Evolutionary conservation across 1,140 invertebrate species (phyloP).

Genomic region (Drosophila repletoides): DNA sequence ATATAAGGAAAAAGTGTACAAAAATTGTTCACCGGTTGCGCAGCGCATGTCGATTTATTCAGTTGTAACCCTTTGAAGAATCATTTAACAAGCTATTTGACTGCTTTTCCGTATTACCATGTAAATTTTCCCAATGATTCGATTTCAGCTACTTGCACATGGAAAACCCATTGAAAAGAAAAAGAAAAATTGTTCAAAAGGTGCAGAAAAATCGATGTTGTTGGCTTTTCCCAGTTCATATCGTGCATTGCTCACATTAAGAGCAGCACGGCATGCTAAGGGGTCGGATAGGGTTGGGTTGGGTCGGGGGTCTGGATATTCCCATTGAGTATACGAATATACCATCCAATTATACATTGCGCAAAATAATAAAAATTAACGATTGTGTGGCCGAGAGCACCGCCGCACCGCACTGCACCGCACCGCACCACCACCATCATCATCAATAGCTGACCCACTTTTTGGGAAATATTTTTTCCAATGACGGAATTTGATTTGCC

Average conservation of each 20-base stretch:
- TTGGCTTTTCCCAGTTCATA: conserved; percentile 31
- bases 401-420: too few relatives aligned
- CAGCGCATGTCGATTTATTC: conserved; percentile 16
- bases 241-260: conserved; percentile 45
- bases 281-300: neutral
- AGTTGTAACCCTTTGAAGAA: conserved; percentile 19
- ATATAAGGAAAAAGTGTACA: conserved; percentile 14
- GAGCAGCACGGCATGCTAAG: neutral
- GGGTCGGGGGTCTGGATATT: conserved; percentile 12
- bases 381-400: conserved; percentile 29
- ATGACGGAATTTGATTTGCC: conserved; percentile 28
- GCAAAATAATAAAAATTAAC: conserved; percentile 46
- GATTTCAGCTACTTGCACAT: conserved; percentile 49
- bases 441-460: conserved; percentile 43
- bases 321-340: conserved; percentile 11
- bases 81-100: conserved; percentile 37
- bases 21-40: conserved; percentile 7
- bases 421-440: too few relatives aligned
- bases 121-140: conserved; percentile 69
- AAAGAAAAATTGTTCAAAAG: conserved; percentile 29
- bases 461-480: conserved; percentile 1
- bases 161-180: conserved; percentile 38
- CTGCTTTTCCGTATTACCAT: conserved; percentile 29
- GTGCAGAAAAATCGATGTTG: conserved; percentile 61
- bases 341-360: conserved; percentile 36